These are phyloP conservation scores for Apostichopus japonicus DNA, from an alignment of 35 echinoderm and acorn worm species.

Conservation along the genomic window DNA sequence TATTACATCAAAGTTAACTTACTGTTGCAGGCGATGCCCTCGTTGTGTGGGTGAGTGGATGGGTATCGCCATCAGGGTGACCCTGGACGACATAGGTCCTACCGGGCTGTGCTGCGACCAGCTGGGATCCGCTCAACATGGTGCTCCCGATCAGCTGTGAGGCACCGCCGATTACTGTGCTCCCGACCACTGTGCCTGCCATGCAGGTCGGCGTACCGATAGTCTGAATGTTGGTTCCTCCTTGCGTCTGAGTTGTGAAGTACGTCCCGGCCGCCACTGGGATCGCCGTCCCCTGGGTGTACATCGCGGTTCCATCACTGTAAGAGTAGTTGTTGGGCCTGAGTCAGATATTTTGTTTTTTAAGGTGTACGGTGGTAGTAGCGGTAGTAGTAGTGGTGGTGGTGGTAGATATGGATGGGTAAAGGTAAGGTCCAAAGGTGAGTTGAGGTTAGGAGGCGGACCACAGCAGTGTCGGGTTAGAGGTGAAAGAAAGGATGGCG, in stretches of 20 bases:
- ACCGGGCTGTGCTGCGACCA: constrained; percentile 83
- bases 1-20: constrained; percentile 53
- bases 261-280: constrained; percentile 72
- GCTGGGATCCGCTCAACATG: constrained; percentile 77
- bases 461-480: constrained; percentile 74
- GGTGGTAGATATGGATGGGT: constrained; percentile 49
- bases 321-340: constrained; percentile 99
- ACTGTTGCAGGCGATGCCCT: constrained; percentile 98
- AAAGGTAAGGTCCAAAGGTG: constrained; percentile 59
- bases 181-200: constrained; percentile 65
- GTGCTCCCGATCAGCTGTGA: constrained; percentile 68
- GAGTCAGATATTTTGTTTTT: constrained; percentile 68
- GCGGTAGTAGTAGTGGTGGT: constrained; percentile 64
- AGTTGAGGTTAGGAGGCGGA: constrained; percentile 58
- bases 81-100: constrained; percentile 88
- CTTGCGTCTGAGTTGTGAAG: constrained; percentile 76
- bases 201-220: constrained; percentile 63
- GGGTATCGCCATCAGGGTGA: constrained; percentile 85
- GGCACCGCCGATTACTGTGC: constrained; percentile 67
- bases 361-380: constrained; percentile 44
- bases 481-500: constrained; percentile 47
- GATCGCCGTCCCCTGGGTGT: constrained; percentile 82
- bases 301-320: constrained; percentile 97
- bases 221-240: constrained; percentile 77
- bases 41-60: constrained; percentile 94